Percentiles rank a stretch among this genome's conserved stretches.
phyloP scores from a whole-genome alignment of 2,797 vertebrate genomes.

The Mus minutoides region DNA sequence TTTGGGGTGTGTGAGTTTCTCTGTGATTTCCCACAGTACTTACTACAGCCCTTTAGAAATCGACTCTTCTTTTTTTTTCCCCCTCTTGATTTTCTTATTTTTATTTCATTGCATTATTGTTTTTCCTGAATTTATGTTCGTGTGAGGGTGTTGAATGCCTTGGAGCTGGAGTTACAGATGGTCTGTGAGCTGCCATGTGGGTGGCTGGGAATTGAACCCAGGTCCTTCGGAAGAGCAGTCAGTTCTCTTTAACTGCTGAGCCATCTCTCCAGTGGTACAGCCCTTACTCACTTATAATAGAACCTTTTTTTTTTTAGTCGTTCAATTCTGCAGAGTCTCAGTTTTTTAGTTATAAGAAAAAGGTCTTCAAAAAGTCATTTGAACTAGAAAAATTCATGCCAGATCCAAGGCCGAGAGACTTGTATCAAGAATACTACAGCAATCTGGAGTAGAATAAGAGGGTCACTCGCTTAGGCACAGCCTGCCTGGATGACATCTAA shows the following conservation, averaged over 20 bases:
- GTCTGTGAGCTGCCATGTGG: no score
- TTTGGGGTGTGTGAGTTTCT: background rate
- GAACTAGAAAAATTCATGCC: constrained; percentile 26
- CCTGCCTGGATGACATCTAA: background rate
- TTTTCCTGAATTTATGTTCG: no score
- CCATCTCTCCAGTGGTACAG: no score
- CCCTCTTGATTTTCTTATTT: no score
- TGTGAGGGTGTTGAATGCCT: no score
- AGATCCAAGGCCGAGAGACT: background rate
- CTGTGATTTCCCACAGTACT: background rate
- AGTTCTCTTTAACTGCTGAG: no score
- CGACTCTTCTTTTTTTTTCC: no score
- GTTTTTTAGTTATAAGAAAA: background rate
- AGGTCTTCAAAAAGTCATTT: constrained; percentile 46
- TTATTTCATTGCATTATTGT: no score
- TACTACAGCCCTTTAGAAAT: background rate
- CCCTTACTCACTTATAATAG: background rate
- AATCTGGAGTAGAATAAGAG: background rate
- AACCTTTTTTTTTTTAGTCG: background rate
- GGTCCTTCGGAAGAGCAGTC: no score
- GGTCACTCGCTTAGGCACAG: background rate
- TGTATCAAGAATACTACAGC: background rate
- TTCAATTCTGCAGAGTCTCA: background rate
- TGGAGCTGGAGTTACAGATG: no score
- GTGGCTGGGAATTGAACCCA: no score